Percentiles rank a stretch among this genome's conserved stretches.
Evolutionary conservation across 1,140 invertebrate species (phyloP).

Genomic region (Colletes gigas): DNA sequence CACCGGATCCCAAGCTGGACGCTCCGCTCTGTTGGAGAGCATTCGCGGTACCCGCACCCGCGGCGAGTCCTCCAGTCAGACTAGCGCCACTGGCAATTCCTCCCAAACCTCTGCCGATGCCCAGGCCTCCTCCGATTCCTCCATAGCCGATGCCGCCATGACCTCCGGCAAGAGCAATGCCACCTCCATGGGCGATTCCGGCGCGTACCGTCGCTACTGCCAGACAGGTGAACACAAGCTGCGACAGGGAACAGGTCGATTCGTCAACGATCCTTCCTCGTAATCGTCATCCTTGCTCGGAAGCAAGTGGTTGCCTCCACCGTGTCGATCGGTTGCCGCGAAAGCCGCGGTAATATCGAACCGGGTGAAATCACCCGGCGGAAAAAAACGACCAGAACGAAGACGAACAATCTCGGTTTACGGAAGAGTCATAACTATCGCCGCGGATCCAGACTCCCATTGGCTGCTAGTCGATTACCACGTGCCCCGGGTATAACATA

Average conservation of each 20-base stretch:
- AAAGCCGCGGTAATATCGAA: neutral
- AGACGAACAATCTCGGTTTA: constrained; percentile 29
- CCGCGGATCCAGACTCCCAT: constrained; percentile 64
- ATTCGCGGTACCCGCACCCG: constrained; percentile 78
- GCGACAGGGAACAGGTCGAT: constrained; percentile 11
- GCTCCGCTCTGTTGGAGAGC: constrained; percentile 78
- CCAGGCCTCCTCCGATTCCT: constrained; percentile 77
- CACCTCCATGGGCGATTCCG: constrained; percentile 76
- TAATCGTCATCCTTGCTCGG: too few relatives aligned
- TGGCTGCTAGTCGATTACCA: constrained; percentile 68
- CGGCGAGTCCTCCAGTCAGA: constrained; percentile 78
- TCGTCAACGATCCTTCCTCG: neutral
- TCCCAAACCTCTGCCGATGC: constrained; percentile 69
- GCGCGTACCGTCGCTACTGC: constrained; percentile 79
- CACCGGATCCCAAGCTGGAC: constrained; percentile 79
- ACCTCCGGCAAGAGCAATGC: constrained; percentile 70
- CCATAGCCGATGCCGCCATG: constrained; percentile 69
- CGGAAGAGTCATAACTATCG: constrained; percentile 52
- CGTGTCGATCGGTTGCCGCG: too few relatives aligned
- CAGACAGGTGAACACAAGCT: constrained; percentile 81
- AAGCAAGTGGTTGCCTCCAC: too few relatives aligned
- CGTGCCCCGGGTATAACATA: constrained; percentile 60
- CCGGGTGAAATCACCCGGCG: neutral
- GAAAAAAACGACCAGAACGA: neutral
- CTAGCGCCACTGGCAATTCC: constrained; percentile 72